Conservation (phyloP, 2,888 invertebrate species). For the Zonitis immaculata region DNA sequence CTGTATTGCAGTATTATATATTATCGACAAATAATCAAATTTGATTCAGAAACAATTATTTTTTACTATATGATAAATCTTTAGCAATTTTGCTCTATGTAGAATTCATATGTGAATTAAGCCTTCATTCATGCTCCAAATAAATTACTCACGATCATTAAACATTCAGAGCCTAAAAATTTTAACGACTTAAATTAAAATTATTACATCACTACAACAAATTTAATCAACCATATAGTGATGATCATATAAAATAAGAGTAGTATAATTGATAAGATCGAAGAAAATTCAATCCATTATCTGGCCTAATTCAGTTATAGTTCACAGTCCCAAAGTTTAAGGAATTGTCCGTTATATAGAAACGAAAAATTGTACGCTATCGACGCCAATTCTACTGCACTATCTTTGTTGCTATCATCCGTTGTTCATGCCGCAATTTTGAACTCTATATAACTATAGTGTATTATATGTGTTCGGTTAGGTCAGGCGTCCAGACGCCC, state of each 20-base stretch:
- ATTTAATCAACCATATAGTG: too few relatives aligned
- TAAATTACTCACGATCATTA: constrained; percentile 9
- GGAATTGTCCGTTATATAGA: constrained; percentile 4
- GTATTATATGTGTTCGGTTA: constrained; percentile 26
- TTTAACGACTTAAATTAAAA: constrained; percentile 1
- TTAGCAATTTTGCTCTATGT: too few relatives aligned
- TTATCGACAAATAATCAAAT: too few relatives aligned
- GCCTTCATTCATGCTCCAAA: constrained; percentile 4
- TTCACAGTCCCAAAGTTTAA: neutral
- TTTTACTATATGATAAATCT: too few relatives aligned
- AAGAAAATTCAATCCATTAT: neutral
- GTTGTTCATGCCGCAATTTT: neutral
- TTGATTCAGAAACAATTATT: too few relatives aligned
- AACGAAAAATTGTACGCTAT: constrained; percentile 21
- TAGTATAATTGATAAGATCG: too few relatives aligned
- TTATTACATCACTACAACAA: neutral
- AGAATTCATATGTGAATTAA: too few relatives aligned
- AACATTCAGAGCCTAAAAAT: constrained; percentile 10
- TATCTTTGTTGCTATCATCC: too few relatives aligned
- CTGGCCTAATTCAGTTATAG: constrained; percentile 1
- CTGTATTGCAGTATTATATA: too few relatives aligned
- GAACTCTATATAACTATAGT: constrained; percentile 21
- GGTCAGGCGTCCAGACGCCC: constrained; percentile 35
- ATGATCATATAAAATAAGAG: too few relatives aligned
- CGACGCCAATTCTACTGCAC: constrained; percentile 15